These are phyloP conservation scores for Scrobipalpa atriplicella DNA, from an alignment of 2,888 invertebrate species.

Conservation along the genomic window DNA sequence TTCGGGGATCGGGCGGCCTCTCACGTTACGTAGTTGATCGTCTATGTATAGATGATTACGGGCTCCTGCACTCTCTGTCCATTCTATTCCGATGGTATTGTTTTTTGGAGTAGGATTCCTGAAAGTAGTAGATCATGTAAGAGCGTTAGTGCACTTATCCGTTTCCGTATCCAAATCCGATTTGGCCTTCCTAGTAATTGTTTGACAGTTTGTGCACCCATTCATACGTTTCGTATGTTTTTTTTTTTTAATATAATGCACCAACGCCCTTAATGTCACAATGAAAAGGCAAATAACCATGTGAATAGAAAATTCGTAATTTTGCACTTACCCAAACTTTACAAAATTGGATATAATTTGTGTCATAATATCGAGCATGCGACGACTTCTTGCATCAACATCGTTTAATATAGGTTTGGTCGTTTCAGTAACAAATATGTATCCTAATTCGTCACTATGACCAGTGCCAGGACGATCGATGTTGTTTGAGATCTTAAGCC, in stretches of 20 bases:
- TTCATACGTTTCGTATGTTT: too few relatives aligned
- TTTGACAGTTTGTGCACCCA: too few relatives aligned
- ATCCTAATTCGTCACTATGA: conserved; percentile 43
- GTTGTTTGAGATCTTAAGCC: conserved; percentile 31
- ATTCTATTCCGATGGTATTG: conserved; percentile 29
- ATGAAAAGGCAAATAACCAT: too few relatives aligned
- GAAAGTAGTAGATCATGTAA: conserved; percentile 24
- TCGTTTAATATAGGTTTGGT: conserved; percentile 34
- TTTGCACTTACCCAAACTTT: conserved; percentile 41
- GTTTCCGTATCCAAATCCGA: too few relatives aligned
- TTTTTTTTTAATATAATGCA: too few relatives aligned
- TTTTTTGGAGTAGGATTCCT: conserved; percentile 43
- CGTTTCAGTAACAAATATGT: conserved; percentile 38
- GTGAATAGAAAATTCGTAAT: too few relatives aligned
- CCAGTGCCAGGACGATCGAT: conserved; percentile 35
- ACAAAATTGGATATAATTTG: conserved; percentile 41
- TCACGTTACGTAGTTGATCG: neutral
- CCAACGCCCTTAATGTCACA: too few relatives aligned
- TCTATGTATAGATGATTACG: neutral
- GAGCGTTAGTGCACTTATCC: too few relatives aligned
- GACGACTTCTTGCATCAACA: conserved; percentile 33
- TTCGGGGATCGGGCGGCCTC: neutral
- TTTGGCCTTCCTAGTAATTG: too few relatives aligned
- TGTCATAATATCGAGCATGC: conserved; percentile 36
- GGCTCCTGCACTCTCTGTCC: conserved; percentile 26